Base-by-base conservation (phyloP, 2,113 vertebrate genomes). In the Silurus meridionalis region DNA sequence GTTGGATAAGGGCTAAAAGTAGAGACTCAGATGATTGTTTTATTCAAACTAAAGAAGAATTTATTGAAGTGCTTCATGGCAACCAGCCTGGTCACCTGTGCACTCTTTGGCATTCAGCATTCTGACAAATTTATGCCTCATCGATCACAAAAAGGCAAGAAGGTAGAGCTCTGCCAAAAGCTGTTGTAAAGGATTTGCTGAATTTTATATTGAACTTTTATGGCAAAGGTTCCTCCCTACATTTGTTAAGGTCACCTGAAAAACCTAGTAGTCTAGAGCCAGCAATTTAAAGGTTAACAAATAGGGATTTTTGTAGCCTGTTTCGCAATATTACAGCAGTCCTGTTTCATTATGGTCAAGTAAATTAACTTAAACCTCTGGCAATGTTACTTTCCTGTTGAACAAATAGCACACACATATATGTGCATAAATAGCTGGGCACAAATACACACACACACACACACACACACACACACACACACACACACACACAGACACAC, bases 71-170 rank as follows among this genome's bases (percentile, higher is more conserved):
- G 79, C 83, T 86, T 79, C 81, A 71, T 83, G 84, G 84, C 86
- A 87, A 83, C 81, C 71, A 71, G 83, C 84, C 84, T 86, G 77
- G 84, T 88, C 86, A 88, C 84, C 84, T 84, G 88, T 83, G 86
- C 85, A 78, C 77, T 77, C 67, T 86, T 61, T 86, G 89, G 86
- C 89, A 82, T 57, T 10, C 28, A 82, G 46, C 81, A 83, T 79
- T 80, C 63, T 75, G 55, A 71, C 50, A 46, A 77, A 84, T 83
- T 71, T 84, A 84, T 46, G 53, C 81, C 63, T 89, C 84, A 57
- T 80, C 63, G 69, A 75, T 74, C 81, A 83, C 74, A 88, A 77
- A 25, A 57, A 78, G 72, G 50, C 58, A 74, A 83, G 72, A 58
- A 80, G 37, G 25, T 8, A 84, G 50, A 67, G 50, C 21, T 21